phyloP scores from a whole-genome alignment of 2,888 invertebrate genomes.

The Tiliacea aurago region DNA sequence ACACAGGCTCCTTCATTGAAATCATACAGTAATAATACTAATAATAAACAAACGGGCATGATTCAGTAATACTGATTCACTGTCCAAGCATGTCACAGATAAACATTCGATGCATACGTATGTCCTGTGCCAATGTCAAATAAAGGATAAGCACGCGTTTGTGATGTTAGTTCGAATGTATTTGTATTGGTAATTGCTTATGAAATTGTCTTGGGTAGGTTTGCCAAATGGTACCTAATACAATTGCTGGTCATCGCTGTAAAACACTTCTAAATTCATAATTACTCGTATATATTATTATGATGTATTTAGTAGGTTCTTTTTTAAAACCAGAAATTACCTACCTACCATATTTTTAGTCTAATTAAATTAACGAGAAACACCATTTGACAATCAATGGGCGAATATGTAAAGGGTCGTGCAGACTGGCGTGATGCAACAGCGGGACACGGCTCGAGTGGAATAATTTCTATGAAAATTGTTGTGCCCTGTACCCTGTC shows the following conservation, averaged over 20 bases:
- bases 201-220: neutral
- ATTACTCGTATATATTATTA: too few relatives aligned
- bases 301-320: neutral
- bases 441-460: too few relatives aligned
- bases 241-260: neutral
- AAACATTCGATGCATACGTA: constrained; percentile 32
- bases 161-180: neutral
- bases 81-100: constrained; percentile 19
- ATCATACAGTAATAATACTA: neutral
- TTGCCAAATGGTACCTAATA: too few relatives aligned
- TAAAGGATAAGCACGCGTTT: constrained; percentile 36
- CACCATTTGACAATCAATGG: neutral
- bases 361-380: neutral
- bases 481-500: too few relatives aligned
- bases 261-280: neutral
- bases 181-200: neutral
- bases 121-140: constrained; percentile 49
- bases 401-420: neutral
- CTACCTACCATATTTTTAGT: neutral
- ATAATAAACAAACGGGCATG: neutral
- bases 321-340: neutral
- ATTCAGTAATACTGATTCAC: constrained; percentile 44
- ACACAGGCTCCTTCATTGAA: neutral
- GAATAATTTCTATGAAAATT: too few relatives aligned
- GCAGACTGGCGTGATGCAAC: too few relatives aligned